A percentile compares a stretch with the other conserved stretches of the same genome.
These are phyloP conservation scores for Salminus brasiliensis DNA, from an alignment of 2,113 vertebrate genomes.

Conservation along the genomic window DNA sequence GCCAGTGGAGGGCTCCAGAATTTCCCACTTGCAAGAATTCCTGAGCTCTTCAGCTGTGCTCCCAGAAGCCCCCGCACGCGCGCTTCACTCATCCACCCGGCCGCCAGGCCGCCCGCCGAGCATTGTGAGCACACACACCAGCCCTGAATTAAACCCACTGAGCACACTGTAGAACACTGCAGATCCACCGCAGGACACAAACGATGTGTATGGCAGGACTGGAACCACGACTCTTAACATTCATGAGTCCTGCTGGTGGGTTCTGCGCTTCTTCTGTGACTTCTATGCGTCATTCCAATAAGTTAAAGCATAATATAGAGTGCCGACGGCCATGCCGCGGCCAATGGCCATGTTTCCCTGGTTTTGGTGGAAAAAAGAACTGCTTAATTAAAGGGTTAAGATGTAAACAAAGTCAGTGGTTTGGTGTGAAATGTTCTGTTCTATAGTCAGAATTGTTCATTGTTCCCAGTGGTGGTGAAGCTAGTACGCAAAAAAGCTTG, in stretches of 20 bases:
- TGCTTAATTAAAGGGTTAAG: too few relatives aligned
- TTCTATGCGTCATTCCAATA: too few relatives aligned
- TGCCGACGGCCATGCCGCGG: too few relatives aligned
- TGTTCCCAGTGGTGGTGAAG: too few relatives aligned
- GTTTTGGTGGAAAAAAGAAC: too few relatives aligned
- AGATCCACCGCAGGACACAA: not conserved
- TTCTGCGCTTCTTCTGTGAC: not conserved
- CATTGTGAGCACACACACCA: conserved; percentile 43
- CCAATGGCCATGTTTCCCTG: too few relatives aligned
- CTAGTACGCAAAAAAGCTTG: too few relatives aligned
- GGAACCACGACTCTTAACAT: not conserved
- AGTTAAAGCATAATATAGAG: too few relatives aligned
- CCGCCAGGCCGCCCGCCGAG: conserved; percentile 1
- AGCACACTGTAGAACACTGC: conserved; percentile 25
- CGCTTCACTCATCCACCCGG: conserved; percentile 10
- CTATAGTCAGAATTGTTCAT: too few relatives aligned
- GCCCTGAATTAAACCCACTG: conserved; percentile 37
- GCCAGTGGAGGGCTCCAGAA: conserved; percentile 6
- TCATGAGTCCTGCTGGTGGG: not conserved
- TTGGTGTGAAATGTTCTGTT: too few relatives aligned
- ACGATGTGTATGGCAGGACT: conserved; percentile 6
- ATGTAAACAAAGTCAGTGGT: too few relatives aligned
- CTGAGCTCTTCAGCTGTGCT: conserved; percentile 33
- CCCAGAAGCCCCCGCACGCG: conserved; percentile 8
- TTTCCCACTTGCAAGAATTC: conserved; percentile 45